Evolutionary conservation across 2,888 invertebrate genomes (phyloP), one percentile per base, ranked within the genome.

Genomic region (Chrysolina haemoptera): DNA sequence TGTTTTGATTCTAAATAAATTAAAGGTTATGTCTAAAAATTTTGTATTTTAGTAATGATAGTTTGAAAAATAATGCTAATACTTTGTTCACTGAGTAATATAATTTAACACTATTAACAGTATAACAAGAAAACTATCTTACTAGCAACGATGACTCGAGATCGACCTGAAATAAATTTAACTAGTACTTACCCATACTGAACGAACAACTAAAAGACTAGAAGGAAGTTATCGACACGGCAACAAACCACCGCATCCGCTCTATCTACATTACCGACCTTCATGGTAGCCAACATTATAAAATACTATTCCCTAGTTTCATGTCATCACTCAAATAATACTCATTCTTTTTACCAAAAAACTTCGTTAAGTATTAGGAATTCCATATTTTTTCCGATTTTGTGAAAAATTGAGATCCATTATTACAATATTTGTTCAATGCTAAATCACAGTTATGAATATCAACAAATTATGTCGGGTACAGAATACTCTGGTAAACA

Each of bases 151-250:
- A 87, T 87, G 85, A 81, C 80, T 78, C 27, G 65, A 78, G 87
- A 87, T 88, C 86, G 75, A 72, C 46, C n/a, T 18, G 62, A 78
- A 79, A 77, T 76, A 86, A 82, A 80, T 81, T 35, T 65, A 63
- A 71, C 71, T 75, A 64, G 76, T 83, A 90, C 93, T 92, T 90
- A 93, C 93, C 93, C 93, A 93, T 93, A 89, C 91, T 91, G 87
- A 88, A 89, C 90, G 76, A 78, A 91, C 70, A 91, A 90, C 89
- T 87, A 87, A 91, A 89, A 90, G 91, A 85, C 84, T 85, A 86
- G 88, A 86, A 87, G 87, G 86, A 83, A 81, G 78, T 83, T 76
- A 80, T 76, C 72, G 71, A 75, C 74, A 53, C 73, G 71, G 77
- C 82, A 53, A 65, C 65, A 63, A 46, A 59, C 35, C 46, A 11